Evolutionary conservation across 2,113 vertebrate genomes (phyloP), one percentile per base, ranked within the genome.

Genomic region (Dascyllus trimaculatus): DNA sequence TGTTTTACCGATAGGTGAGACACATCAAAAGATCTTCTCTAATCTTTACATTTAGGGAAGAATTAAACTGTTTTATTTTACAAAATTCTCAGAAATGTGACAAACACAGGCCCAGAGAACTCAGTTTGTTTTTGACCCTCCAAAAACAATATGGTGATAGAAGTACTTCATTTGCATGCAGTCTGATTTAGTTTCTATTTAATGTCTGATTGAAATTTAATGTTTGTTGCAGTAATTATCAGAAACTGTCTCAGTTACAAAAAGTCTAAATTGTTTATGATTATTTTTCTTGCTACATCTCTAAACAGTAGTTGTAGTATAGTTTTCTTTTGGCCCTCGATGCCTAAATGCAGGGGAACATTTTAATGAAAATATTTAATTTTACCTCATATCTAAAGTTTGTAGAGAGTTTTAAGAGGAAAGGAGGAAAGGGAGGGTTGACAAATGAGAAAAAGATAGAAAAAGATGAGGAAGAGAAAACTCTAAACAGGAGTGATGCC

Each of bases 401-500:
- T 57, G 43, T 64, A 45, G 60, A 72, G 24, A 18, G 29, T 67
- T 43, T 59, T 10, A 56, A 65, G 26, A 68, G 45, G 21, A 63
- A 48, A 26, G 21, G 14, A 49, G 21, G 63, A 53, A 72, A 68
- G 2, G 13, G 15, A 65, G 19, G 7, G 52, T 43, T 60, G 56
- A 40, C 43, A 40, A 57, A 40, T 70, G 72, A 74, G 21, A 67
- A 29, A 74, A 64, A 84, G 46, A 38, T 11, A 51, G 65, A 82
- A 48, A 66, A 73, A 77, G 46, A 76, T 9, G 56, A 71, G 48
- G 64, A 35, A 52, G 66, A 73, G 19, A 46, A 85, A 85, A 62
- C 62, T 71, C 19, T 32, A 75, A 90, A 77, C 49, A 22, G 56
- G 46, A 76, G 64, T 4, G 13, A 82, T 88, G 82, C 61, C 57